Conservation (phyloP, 2,113 vertebrate genomes). For the Callorhinus ursinus region DNA sequence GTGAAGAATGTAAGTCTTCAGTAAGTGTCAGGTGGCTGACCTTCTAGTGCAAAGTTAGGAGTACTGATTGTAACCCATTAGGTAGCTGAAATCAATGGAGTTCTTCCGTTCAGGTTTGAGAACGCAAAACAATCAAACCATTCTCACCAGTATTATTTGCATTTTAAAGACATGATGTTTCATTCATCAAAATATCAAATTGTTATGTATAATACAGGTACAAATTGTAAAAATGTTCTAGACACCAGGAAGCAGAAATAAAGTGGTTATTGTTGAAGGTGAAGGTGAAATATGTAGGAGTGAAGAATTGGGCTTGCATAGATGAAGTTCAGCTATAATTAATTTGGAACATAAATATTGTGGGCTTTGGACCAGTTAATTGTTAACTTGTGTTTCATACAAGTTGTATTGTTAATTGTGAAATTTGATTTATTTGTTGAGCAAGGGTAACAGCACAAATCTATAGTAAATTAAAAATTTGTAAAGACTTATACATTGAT, state of each 20-base stretch:
- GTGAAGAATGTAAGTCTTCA: background rate
- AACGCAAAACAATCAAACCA: slow-evolving; percentile 46
- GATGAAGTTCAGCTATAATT: slow-evolving; percentile 74
- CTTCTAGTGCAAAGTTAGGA: background rate
- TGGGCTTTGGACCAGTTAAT: slow-evolving; percentile 79
- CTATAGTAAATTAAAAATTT: slow-evolving; percentile 57
- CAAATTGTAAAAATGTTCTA: slow-evolving; percentile 60
- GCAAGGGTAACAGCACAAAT: background rate
- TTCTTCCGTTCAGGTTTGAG: slow-evolving; percentile 48
- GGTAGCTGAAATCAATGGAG: slow-evolving; percentile 56
- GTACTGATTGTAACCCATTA: background rate
- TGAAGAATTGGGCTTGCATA: slow-evolving; percentile 68
- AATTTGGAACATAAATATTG: slow-evolving; percentile 75
- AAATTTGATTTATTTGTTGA: slow-evolving; percentile 79
- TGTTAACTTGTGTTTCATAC: slow-evolving; percentile 80
- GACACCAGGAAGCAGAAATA: slow-evolving; percentile 76
- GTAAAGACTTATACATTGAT: background rate
- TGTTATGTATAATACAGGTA: slow-evolving; percentile 75
- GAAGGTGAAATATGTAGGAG: slow-evolving; percentile 76
- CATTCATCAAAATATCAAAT: slow-evolving; percentile 82
- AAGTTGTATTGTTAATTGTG: slow-evolving; percentile 84
- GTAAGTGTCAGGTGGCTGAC: background rate
- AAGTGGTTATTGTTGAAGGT: slow-evolving; percentile 80
- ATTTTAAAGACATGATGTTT: slow-evolving; percentile 62
- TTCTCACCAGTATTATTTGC: slow-evolving; percentile 59